Evolutionary conservation across 2,113 vertebrate species (phyloP).

Genomic region (Hystrix brachyura): DNA sequence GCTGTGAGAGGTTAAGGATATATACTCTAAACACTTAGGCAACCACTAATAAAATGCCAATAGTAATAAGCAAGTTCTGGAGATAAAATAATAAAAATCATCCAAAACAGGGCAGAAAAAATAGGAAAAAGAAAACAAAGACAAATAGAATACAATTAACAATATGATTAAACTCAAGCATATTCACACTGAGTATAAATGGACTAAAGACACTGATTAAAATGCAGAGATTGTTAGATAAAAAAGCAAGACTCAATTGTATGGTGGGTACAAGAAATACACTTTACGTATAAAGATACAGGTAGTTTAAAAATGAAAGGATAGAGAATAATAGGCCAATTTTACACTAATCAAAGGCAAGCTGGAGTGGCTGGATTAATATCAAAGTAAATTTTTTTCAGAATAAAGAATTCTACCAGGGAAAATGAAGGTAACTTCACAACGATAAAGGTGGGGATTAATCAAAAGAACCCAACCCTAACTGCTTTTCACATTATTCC

Average conservation of each 20-base stretch:
- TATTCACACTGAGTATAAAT: conserved; percentile 18
- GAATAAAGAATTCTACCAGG: neutral
- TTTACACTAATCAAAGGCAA: neutral
- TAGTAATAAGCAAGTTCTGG: neutral
- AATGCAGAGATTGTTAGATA: conserved; percentile 26
- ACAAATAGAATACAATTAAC: neutral
- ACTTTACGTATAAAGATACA: neutral
- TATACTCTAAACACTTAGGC: neutral
- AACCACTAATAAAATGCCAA: conserved; percentile 35
- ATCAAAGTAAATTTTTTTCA: conserved; percentile 9
- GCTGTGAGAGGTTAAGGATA: neutral
- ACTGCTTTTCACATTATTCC: neutral
- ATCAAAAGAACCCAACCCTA: neutral
- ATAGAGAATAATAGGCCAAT: neutral
- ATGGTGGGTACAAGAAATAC: neutral
- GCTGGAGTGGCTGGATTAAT: neutral
- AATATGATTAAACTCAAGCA: neutral
- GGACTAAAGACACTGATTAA: neutral
- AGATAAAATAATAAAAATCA: conserved; percentile 36
- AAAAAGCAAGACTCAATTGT: neutral
- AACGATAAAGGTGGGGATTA: neutral
- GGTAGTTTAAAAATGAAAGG: neutral
- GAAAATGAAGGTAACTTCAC: conserved; percentile 4
- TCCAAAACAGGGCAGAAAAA: conserved; percentile 18
- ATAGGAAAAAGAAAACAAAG: neutral